A percentile compares a stretch with the other conserved stretches of the same genome.
Evolutionary conservation across 2,797 vertebrate species (phyloP).

Genomic region (Typhlichthys eigenmanni): DNA sequence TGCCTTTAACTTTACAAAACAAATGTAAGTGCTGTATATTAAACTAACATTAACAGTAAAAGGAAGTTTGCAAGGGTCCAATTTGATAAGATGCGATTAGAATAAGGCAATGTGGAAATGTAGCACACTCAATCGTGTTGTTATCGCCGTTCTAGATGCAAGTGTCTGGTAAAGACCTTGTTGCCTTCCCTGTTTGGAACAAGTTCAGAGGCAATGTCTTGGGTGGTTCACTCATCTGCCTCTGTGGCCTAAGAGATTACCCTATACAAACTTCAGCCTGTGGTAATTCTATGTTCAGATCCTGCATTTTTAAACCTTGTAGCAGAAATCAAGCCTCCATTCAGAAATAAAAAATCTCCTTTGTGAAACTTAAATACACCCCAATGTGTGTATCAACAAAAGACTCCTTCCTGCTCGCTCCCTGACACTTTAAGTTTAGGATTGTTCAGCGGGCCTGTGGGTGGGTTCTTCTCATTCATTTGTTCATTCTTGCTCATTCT

Average conservation of each 20-base stretch:
- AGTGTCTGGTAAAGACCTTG: conserved; percentile 15
- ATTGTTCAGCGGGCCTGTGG: conserved; percentile 72
- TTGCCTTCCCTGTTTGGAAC: conserved; percentile 34
- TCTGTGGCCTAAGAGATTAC: conserved; percentile 59
- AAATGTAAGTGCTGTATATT: conserved; percentile 11
- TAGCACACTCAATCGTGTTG: conserved; percentile 42
- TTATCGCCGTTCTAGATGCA: conserved; percentile 52
- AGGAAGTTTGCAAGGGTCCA: conserved; percentile 26
- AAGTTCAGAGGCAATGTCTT: conserved; percentile 42
- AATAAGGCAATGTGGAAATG: conserved; percentile 34
- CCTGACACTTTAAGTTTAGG: conserved; percentile 75
- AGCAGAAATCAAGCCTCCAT: conserved; percentile 78
- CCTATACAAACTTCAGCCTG: conserved; percentile 63
- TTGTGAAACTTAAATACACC: conserved; percentile 81
- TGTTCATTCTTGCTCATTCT: conserved; percentile 58
- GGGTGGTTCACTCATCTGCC: conserved; percentile 50
- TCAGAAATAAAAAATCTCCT: conserved; percentile 58
- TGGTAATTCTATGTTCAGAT: conserved; percentile 69
- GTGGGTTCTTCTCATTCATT: conserved; percentile 62
- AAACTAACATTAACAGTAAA: conserved; percentile 4
- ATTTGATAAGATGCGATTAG: conserved; percentile 26
- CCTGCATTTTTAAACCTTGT: conserved; percentile 72
- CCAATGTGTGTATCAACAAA: conserved; percentile 81
- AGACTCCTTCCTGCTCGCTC: conserved; percentile 38
- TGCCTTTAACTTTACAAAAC: conserved; percentile 11